A percentile compares a stretch with the other conserved stretches of the same genome.
Conservation (phyloP, 2,113 vertebrate species). For the Dinomys branickii region DNA sequence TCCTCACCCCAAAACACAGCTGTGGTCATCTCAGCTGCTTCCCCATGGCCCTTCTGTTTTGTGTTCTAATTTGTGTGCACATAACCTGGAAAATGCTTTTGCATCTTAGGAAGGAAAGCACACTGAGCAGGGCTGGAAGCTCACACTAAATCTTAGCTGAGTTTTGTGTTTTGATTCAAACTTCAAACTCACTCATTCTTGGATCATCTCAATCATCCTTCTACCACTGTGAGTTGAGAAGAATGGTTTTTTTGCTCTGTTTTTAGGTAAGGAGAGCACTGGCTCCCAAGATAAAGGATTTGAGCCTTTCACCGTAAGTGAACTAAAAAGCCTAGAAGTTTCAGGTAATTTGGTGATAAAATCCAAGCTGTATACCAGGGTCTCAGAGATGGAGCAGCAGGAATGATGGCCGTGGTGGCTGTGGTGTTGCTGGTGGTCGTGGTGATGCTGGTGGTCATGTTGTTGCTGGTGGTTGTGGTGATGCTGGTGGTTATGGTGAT, state of each 20-base stretch:
- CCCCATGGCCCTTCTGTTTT: fast-evolving
- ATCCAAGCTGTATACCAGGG: neutral
- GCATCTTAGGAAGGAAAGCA: neutral
- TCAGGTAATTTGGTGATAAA: neutral
- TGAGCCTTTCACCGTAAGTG: neutral
- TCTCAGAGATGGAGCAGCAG: neutral
- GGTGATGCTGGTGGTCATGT: fast-evolving
- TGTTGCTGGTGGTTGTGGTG: neutral
- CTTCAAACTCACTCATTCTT: fast-evolving
- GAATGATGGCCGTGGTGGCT: neutral
- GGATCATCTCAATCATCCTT: fast-evolving
- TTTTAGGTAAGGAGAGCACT: too few species aligned
- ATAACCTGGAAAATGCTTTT: neutral
- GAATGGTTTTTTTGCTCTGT: fast-evolving
- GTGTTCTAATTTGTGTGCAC: neutral
- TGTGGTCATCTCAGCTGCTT: neutral
- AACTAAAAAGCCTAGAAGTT: neutral
- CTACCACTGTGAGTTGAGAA: fast-evolving
- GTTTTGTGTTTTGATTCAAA: neutral
- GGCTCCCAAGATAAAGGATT: too few species aligned
- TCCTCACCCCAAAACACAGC: neutral
- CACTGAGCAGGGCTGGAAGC: fast-evolving
- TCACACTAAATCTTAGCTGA: fast-evolving
- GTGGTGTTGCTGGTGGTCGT: fast-evolving
- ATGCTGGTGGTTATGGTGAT: fast-evolving